Conservation (phyloP, 2,888 invertebrate genomes). For the Lysandra coridon region DNA sequence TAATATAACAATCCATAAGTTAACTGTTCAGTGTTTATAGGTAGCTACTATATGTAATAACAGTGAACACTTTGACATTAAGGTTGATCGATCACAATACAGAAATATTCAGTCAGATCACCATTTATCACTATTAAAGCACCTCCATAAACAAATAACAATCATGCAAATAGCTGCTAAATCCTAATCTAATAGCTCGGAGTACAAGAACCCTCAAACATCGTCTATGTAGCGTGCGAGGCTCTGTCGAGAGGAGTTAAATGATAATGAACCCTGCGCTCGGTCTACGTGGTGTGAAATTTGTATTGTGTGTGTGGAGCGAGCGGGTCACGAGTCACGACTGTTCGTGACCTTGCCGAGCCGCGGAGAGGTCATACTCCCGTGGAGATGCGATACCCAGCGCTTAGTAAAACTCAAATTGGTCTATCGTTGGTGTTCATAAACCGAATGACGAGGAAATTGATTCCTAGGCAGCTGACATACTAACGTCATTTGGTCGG, state of each 20-base stretch:
- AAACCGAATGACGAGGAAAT: background rate
- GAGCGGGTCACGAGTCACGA: conserved; percentile 80
- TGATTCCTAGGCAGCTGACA: too few species aligned
- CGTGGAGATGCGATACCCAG: conserved; percentile 66
- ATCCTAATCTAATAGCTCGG: background rate
- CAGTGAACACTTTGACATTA: background rate
- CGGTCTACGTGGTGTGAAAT: conserved; percentile 58
- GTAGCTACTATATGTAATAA: background rate
- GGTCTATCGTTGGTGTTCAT: conserved; percentile 1
- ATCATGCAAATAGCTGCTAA: conserved; percentile 15
- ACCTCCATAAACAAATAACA: background rate
- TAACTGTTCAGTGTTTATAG: background rate
- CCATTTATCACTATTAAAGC: background rate
- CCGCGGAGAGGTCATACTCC: conserved; percentile 73
- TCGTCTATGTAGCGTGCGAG: background rate
- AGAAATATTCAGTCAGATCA: conserved; percentile 3
- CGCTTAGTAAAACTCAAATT: conserved; percentile 30
- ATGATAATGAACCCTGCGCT: conserved; percentile 66
- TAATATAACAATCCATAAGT: background rate
- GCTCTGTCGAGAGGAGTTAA: conserved; percentile 48
- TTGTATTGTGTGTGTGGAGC: conserved; percentile 57
- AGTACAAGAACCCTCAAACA: background rate
- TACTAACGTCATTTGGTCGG: too few species aligned
- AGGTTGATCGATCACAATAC: background rate
- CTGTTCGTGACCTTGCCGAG: conserved; percentile 78